Percentiles rank a stretch among this genome's conserved stretches.
Conservation (phyloP, 2,888 invertebrate genomes). For the Drosophila incognita region DNA sequence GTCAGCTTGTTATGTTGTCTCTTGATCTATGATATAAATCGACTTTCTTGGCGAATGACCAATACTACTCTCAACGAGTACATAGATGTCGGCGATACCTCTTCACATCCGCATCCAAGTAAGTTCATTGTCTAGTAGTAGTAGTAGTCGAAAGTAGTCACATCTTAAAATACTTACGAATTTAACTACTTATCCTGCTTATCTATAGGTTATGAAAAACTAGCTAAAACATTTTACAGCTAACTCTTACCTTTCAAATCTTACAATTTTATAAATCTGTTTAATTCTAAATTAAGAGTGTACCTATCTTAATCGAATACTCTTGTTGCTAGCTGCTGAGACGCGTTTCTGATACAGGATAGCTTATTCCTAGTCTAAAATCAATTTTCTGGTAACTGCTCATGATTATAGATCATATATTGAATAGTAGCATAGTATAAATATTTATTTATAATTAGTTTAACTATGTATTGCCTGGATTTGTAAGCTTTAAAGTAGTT, state of each 20-base stretch:
- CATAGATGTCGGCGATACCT: constrained; percentile 13
- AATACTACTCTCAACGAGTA: constrained; percentile 54
- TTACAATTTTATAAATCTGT: not conserved
- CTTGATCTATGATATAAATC: constrained; percentile 80
- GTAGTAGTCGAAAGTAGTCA: not conserved
- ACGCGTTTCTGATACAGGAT: not conserved
- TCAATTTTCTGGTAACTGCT: not conserved
- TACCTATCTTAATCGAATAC: constrained; percentile 1
- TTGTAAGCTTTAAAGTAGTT: constrained; percentile 63
- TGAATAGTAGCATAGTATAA: not conserved
- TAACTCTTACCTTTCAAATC: not conserved
- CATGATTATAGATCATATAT: constrained; percentile 2
- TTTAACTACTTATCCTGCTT: constrained; percentile 1
- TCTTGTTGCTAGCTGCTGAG: constrained; percentile 1
- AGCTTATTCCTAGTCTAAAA: not conserved
- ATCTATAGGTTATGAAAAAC: constrained; percentile 3
- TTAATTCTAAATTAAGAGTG: not conserved
- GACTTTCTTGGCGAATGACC: constrained; percentile 80
- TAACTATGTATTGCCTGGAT: constrained; percentile 42
- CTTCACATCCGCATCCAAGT: constrained; percentile 37
- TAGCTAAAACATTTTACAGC: not conserved
- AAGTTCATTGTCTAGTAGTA: constrained; percentile 18
- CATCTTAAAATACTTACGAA: not conserved
- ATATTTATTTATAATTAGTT: constrained; percentile 26
- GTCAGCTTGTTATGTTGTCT: constrained; percentile 79